Base-by-base conservation (phyloP, 2,797 vertebrate genomes). In the Sebastes hopkinsi region DNA sequence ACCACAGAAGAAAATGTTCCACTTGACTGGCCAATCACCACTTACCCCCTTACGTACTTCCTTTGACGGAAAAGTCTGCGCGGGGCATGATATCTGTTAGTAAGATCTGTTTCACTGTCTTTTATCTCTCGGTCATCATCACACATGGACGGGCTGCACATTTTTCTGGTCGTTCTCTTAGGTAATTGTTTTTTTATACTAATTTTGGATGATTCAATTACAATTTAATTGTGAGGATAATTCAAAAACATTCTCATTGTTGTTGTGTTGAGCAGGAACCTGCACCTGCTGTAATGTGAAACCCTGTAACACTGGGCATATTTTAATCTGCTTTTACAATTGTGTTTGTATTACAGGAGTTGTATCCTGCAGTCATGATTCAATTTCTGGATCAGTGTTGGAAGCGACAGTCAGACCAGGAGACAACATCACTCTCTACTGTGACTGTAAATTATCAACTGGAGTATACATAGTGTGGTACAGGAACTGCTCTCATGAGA, bases 361-460 rank as follows among this genome's bases (percentile, higher is more conserved):
- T 52, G 16, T 77, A 60, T 79, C 50, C 14, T 74, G 18, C 27
- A 56, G 42, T 56, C 61, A 29, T 32, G 20, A 12, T 11, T n/a
- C 5, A 59, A 55, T 11, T 10, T 82, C 55, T 82, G 77, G 50
- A 66, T 75, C 79, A 58, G 50, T 56, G 67, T 25, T 66, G 23
- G 30, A 84, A 25, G 9, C 46, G 55, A 68, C 13, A 14, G 77
- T 82, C 38, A 81, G 23, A 80, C 70, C 71, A 29, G 88, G 83
- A 81, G 83, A 91, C 20, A 86, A 84, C 74, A 54, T 90, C 75
- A 93, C 85, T 66, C 62, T 92, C 14, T 32, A 81, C 69, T 91
- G 89, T 75, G 89, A 94, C 80, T 88, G 85, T 36, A 61, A 62
- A 69, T 0, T 0, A 7, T 65, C 67, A 22, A 0, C 0, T 52